Evolutionary conservation across 2,888 invertebrate genomes (phyloP).

Genomic region (Dasypolia templi): DNA sequence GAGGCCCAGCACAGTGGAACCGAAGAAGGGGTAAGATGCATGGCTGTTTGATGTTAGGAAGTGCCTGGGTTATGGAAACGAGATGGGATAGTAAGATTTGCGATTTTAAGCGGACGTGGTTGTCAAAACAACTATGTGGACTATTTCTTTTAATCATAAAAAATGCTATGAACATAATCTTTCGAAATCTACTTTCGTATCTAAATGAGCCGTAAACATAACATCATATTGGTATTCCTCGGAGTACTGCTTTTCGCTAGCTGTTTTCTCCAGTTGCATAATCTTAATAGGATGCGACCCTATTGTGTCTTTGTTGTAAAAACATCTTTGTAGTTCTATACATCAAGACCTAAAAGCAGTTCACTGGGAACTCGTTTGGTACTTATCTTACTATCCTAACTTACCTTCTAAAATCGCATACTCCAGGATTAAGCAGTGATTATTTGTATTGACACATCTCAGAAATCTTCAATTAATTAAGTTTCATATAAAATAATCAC

Average conservation of each 20-base stretch:
- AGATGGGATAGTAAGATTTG: constrained; percentile 29
- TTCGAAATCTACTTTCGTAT: neutral
- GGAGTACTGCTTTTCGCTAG: neutral
- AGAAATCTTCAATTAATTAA: neutral
- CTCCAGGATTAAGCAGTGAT: constrained; percentile 16
- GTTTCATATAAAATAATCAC: constrained; percentile 19
- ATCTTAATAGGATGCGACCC: neutral
- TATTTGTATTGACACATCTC: neutral
- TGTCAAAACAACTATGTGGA: neutral
- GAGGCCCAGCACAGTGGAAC: constrained; percentile 67
- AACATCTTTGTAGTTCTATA: neutral
- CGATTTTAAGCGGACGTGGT: neutral
- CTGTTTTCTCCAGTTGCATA: neutral
- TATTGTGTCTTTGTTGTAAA: neutral
- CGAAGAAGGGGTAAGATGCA: constrained; percentile 79
- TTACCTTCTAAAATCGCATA: neutral
- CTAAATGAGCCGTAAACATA: neutral
- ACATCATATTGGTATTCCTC: neutral
- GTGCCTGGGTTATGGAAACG: neutral
- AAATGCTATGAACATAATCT: neutral
- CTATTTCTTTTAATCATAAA: neutral
- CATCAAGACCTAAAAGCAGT: neutral
- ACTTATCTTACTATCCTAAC: constrained; percentile 25
- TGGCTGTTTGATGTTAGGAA: constrained; percentile 54
- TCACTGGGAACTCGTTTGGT: neutral